phyloP scores from a whole-genome alignment of 1,140 invertebrate genomes.

The Drosophila nigrodunni region DNA sequence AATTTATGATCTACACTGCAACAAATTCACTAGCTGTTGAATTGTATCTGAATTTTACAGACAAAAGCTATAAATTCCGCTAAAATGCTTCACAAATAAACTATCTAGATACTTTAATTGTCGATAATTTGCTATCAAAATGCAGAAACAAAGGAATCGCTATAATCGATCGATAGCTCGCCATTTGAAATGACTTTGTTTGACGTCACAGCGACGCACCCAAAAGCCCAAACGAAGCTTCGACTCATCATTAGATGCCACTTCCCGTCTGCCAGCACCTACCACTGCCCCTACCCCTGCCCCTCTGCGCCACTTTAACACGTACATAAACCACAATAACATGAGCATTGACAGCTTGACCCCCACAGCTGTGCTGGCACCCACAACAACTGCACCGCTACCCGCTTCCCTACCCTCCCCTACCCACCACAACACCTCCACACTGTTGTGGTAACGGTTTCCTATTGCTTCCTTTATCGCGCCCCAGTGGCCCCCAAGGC shows the following conservation, averaged over 20 bases:
- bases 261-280: conserved; percentile 16
- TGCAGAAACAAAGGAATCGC: background rate
- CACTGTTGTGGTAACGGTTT: conserved; percentile 28
- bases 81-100: too few species aligned
- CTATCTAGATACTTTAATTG: background rate
- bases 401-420: background rate
- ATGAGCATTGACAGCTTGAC: conserved; percentile 35
- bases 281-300: background rate
- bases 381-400: conserved; percentile 28
- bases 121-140: background rate
- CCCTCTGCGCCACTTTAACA: background rate
- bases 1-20: background rate
- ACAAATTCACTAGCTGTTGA: background rate
- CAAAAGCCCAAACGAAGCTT: conserved; percentile 24
- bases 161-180: conserved; percentile 4
- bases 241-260: conserved; percentile 33
- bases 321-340: conserved; percentile 31
- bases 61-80: too few species aligned
- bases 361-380: conserved; percentile 28
- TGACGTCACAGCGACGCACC: conserved; percentile 59
- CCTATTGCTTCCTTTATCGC: conserved; percentile 60
- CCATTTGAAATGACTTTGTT: conserved; percentile 7
- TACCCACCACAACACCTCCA: background rate
- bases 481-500: background rate
- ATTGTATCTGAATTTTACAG: too few species aligned